phyloP scores from a whole-genome alignment of 2,888 invertebrate species.

The Hybos culiciformis region DNA sequence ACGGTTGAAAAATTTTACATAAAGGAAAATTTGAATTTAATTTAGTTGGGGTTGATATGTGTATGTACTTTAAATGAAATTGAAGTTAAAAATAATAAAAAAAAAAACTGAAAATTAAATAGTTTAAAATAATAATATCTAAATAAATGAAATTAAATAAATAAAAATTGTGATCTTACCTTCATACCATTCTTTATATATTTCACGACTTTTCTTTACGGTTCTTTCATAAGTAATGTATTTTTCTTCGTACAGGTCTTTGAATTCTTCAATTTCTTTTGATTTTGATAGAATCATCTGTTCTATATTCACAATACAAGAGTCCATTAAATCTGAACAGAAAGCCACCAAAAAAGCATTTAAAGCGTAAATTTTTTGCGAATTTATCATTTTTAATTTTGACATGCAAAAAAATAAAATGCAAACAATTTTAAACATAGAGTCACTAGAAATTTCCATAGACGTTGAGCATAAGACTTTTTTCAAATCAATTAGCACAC shows the following conservation, averaged over 20 bases:
- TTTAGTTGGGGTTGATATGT: not conserved
- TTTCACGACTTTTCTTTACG: slow-evolving; percentile 32
- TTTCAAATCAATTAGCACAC: slow-evolving; percentile 57
- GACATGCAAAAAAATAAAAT: slow-evolving; percentile 70
- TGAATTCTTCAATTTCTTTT: slow-evolving; percentile 30
- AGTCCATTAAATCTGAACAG: slow-evolving; percentile 42
- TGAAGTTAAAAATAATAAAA: not conserved
- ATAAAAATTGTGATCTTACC: slow-evolving; percentile 19
- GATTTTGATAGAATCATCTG: slow-evolving; percentile 29
- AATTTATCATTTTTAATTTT: slow-evolving; percentile 57
- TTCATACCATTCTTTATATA: slow-evolving; percentile 31
- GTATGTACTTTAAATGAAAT: not conserved
- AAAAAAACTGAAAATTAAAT: not conserved
- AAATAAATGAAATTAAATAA: not conserved
- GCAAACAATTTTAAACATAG: slow-evolving; percentile 68
- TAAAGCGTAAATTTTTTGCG: slow-evolving; percentile 66
- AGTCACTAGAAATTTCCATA: slow-evolving; percentile 43
- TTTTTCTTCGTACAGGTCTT: slow-evolving; percentile 24
- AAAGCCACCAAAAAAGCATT: slow-evolving; percentile 76
- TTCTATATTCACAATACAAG: slow-evolving; percentile 38
- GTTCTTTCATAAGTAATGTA: slow-evolving; percentile 30
- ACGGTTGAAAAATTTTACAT: no score
- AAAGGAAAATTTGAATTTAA: no score
- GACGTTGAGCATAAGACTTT: slow-evolving; percentile 52
- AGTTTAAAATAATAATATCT: no score